Base-by-base conservation (phyloP, 2,797 vertebrate species). In the Girardinus metallicus region DNA sequence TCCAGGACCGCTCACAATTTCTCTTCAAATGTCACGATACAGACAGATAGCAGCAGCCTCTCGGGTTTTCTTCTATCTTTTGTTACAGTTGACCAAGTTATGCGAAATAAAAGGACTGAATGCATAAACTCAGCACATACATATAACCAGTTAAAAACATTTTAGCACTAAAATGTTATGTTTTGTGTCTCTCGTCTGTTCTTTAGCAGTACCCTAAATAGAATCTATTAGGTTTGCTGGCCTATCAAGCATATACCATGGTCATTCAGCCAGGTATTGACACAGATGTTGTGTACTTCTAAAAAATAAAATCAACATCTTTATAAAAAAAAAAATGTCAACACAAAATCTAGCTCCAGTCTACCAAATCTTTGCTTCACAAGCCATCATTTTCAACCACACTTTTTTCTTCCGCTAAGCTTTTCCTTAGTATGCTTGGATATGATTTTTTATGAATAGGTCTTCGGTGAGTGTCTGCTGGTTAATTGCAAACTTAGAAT, bases 1-100 rank as follows among this genome's bases (percentile, higher is more conserved):
- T 94, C 92, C 91, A 92, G 85, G 92, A 93, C 87, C 84, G 87
- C 88, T 91, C 83, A 75, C 68, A 76, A 89, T 92, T 94, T 94
- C 87, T 90, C 90, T 93, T 87, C 92, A 91, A 90, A 93, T 94
- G 90, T 90, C 85, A 88, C 85, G 87, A 93, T 86, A 85, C 76
- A 64, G 83, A 78, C 76, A 79, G 74, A 88, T 90, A 41, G 51
- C 76, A 41, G 74, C 83, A 82, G 77, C 55, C 41, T 73, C 82
- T 76, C 74, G 57, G 1, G 64, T 43, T 51, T 81, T 79, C 82
- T 76, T 75, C 79, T 62, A 44, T 82, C 83, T 23, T 51, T 51
- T 51, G 49, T 51, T 51, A 23, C 49, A 9, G 21, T 51, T 85
- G 79, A 23, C 74, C 9, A 70, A 74, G 81, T 84, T 77, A 62